These are phyloP conservation scores for Chiloscyllium punctatum DNA, from an alignment of 2,797 vertebrate genomes.

Conservation along the genomic window DNA sequence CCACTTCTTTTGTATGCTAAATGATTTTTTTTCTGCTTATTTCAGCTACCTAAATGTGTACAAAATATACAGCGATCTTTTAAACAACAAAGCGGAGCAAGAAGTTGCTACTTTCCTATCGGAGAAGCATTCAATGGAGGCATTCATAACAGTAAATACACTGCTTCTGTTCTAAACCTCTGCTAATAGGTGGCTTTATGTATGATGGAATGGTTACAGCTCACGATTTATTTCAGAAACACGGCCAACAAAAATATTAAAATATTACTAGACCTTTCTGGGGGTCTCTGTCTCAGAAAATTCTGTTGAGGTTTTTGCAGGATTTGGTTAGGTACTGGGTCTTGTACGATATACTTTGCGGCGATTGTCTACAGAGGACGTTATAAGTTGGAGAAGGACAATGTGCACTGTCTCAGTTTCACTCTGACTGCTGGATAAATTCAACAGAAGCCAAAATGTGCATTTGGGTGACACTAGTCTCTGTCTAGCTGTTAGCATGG, in stretches of 20 bases:
- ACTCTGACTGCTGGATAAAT: not conserved
- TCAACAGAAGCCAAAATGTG: not conserved
- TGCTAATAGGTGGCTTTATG: not conserved
- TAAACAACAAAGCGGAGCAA: conserved; percentile 65
- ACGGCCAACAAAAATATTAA: not conserved
- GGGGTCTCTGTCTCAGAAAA: not conserved
- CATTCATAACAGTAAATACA: conserved; percentile 62
- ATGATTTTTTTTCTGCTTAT: conserved; percentile 40
- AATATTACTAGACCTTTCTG: not conserved
- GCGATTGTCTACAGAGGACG: not conserved
- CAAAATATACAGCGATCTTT: conserved; percentile 65
- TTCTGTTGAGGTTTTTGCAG: not conserved
- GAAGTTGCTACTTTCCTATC: conserved; percentile 67
- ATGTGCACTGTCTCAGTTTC: not conserved
- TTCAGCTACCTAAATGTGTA: conserved; percentile 81
- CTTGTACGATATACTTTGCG: not conserved
- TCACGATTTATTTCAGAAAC: conserved; percentile 1
- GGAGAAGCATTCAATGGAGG: conserved; percentile 65
- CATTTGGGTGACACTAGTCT: not conserved
- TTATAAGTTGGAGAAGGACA: not conserved
- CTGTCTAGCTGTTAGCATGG: not conserved
- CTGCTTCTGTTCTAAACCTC: not conserved
- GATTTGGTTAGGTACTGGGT: not conserved
- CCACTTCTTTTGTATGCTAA: not conserved
- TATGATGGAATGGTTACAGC: not conserved